phyloP scores from a whole-genome alignment of 1,140 invertebrate species.

The Paracyclopina nana region DNA sequence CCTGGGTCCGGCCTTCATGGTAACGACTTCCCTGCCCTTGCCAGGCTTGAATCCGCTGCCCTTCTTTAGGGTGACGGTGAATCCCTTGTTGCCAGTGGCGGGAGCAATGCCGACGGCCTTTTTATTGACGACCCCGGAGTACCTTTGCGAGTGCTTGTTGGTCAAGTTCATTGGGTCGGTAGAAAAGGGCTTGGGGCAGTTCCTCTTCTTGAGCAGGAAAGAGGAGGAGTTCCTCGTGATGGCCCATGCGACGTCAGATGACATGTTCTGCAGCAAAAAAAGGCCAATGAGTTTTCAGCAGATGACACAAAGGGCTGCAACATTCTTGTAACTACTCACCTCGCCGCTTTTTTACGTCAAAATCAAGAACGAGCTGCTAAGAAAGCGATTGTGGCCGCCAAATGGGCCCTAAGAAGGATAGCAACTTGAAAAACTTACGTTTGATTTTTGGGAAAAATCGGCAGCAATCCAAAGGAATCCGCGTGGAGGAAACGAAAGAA shows the following conservation, averaged over 20 bases:
- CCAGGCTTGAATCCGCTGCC: background rate
- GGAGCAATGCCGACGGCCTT: constrained; percentile 12
- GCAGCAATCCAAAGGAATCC: too few relatives aligned
- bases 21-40: background rate
- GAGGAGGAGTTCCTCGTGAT: constrained; percentile 8
- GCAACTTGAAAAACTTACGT: too few relatives aligned
- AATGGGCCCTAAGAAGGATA: too few relatives aligned
- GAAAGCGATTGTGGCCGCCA: too few relatives aligned
- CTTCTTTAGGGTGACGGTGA: constrained; percentile 9
- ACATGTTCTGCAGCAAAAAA: background rate
- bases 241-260: constrained; percentile 10
- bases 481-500: too few relatives aligned
- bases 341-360: too few relatives aligned
- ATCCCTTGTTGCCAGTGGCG: constrained; percentile 5
- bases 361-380: too few relatives aligned
- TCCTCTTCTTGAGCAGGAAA: constrained; percentile 15
- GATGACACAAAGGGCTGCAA: background rate
- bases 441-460: too few relatives aligned
- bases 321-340: too few relatives aligned
- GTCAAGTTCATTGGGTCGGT: constrained; percentile 8
- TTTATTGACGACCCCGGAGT: constrained; percentile 5
- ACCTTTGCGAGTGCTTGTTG: constrained; percentile 11
- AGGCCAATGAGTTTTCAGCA: background rate
- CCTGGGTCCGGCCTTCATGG: constrained; percentile 3
- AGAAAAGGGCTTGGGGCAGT: constrained; percentile 15